Evolutionary conservation across 2,888 invertebrate species (phyloP).

Genomic region (Rhogogaster chlorosoma): DNA sequence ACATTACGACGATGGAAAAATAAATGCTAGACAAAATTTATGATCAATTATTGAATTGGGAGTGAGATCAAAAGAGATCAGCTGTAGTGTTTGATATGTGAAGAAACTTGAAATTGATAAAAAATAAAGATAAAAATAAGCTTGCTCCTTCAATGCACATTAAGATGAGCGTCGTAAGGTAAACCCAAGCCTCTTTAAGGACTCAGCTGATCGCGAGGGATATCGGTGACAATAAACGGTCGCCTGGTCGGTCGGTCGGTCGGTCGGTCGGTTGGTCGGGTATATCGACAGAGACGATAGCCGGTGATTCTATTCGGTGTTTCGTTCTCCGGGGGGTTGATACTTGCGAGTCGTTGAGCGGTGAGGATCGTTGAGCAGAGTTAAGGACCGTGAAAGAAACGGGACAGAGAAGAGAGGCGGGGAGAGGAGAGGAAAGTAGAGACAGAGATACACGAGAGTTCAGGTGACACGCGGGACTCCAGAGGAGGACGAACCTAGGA

Average conservation of each 20-base stretch:
- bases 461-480: constrained; percentile 54
- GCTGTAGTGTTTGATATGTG: neutral
- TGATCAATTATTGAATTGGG: neutral
- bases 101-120: neutral
- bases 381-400: constrained; percentile 47
- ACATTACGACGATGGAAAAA: neutral
- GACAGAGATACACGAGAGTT: constrained; percentile 46
- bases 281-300: constrained; percentile 12
- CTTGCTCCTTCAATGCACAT: neutral
- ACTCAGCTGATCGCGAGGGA: constrained; percentile 25
- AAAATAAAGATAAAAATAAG: neutral
- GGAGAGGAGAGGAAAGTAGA: constrained; percentile 40
- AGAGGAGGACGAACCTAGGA: constrained; percentile 50
- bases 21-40: neutral
- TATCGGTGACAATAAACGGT: neutral
- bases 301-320: constrained; percentile 21
- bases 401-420: constrained; percentile 54
- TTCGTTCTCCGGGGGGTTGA: constrained; percentile 21
- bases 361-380: constrained; percentile 50
- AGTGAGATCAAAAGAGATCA: neutral
- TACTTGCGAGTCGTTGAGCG: neutral
- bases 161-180: constrained; percentile 27
- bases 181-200: neutral
- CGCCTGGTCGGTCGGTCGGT: neutral
- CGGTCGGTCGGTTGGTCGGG: neutral